Evolutionary conservation across 2,888 invertebrate species (phyloP), one percentile per base, ranked within the genome.

Genomic region (Rhopalosiphum nymphaeae): DNA sequence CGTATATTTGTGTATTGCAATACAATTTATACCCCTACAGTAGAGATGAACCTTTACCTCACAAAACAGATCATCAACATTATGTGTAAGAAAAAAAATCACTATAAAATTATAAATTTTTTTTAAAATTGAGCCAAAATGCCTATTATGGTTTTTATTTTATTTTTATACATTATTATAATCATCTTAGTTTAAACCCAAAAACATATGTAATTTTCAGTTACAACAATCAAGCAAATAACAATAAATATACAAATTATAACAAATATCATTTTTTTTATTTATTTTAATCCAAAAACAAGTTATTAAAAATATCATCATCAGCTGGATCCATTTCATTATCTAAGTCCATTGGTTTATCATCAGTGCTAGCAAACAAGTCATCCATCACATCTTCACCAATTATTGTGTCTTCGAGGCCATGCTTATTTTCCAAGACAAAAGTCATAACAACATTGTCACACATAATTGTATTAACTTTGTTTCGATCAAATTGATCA

Each of bases 221-320:
- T 42, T 36, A 78, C 36, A 78, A n/a, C 11, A n/a, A 11, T 61
- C 61, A 61, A 78, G 21, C 9, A 7, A 78, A 42, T 21, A 36
- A 36, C 21, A 36, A 67, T 29, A 13, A 67, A 36, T 67, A 78
- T 21, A 16, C 1, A n/a, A 5, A 21, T 78, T 78, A 9, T 9
- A 78, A 25, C 1, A 11, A 36, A 9, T 36, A 67, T 67, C n/a
- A 9, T 36, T 21, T 78, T 67, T 67, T 36, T 21, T 21, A 78
- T 36, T 46, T 29, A 61, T 89, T 56, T 94, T 61, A 94, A 29
- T 94, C 93, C 36, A 94, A 85, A 94, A 94, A 94, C 86, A 94
- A 94, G 49, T 94, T 86, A 67, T 42, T 90, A 67, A 94, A 94
- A 94, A 94, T 90, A 94, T 94, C 93, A 91, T 94, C 93, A 29